Percentiles rank a stretch among this genome's conserved stretches.
phyloP scores from a whole-genome alignment of 1,140 invertebrate species.

The Euwallacea fornicatus region DNA sequence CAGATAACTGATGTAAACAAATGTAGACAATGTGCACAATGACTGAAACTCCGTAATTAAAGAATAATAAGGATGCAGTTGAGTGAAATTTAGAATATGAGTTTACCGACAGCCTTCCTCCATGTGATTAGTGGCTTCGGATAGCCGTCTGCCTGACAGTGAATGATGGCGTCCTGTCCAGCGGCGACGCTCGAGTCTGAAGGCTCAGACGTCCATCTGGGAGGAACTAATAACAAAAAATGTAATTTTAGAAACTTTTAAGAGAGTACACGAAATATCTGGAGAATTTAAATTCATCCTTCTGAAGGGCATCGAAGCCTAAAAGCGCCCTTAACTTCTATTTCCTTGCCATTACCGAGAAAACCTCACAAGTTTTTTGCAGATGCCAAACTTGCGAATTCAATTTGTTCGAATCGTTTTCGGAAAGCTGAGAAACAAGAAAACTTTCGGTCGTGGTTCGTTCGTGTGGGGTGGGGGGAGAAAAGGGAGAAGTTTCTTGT shows the following conservation, averaged over 20 bases:
- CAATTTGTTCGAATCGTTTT: constrained; percentile 20
- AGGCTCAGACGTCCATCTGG: constrained; percentile 88
- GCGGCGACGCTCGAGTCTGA: constrained; percentile 83
- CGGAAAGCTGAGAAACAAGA: constrained; percentile 3
- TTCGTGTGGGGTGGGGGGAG: too few species aligned
- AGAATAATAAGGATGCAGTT: neutral
- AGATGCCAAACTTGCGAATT: constrained; percentile 16
- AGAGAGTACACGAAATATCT: neutral
- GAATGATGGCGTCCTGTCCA: constrained; percentile 77
- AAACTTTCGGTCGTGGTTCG: constrained; percentile 3
- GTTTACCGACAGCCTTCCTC: constrained; percentile 76
- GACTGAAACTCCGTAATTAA: neutral
- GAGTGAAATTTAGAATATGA: neutral
- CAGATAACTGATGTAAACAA: too few species aligned
- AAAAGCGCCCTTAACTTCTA: constrained; percentile 5
- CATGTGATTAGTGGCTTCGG: constrained; percentile 85
- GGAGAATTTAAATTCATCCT: neutral
- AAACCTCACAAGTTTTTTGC: constrained; percentile 2
- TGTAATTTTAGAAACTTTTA: neutral
- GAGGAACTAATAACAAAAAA: constrained; percentile 71
- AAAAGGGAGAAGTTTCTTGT: too few species aligned
- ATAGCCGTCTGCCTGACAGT: constrained; percentile 90
- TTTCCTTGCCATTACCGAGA: constrained; percentile 1
- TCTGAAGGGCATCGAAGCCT: neutral
- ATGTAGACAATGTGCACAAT: too few species aligned